phyloP scores from a whole-genome alignment of 2,113 vertebrate species.

The Lamprologus ornatipinnis region DNA sequence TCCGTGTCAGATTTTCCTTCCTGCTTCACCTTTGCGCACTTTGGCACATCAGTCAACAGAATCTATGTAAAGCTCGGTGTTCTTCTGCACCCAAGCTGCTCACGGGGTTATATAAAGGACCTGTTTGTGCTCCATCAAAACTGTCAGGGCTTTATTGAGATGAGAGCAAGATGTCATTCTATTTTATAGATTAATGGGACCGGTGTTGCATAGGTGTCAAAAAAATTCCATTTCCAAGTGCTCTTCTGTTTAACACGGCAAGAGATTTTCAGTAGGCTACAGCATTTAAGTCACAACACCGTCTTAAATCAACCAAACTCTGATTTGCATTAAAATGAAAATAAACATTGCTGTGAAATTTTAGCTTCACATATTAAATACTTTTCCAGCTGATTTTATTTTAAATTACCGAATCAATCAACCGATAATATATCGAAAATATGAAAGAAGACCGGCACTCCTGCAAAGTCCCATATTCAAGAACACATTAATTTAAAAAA shows the following conservation, averaged over 20 bases:
- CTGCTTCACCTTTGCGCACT: neutral
- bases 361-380: neutral
- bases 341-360: neutral
- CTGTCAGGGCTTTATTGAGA: neutral
- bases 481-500: accelerated
- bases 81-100: neutral
- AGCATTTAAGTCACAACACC: neutral
- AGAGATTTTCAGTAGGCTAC: neutral
- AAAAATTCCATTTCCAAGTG: neutral
- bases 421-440: neutral
- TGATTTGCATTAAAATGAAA: neutral
- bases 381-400: neutral
- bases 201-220: neutral
- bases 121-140: neutral
- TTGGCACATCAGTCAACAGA: neutral
- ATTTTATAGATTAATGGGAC: neutral
- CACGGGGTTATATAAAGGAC: neutral
- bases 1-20: neutral
- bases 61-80: neutral
- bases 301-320: neutral
- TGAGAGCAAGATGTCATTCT: neutral
- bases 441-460: neutral
- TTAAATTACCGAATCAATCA: neutral
- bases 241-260: neutral
- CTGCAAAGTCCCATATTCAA: neutral